Evolutionary conservation across 2,888 invertebrate species (phyloP).

Genomic region (Sphaerophoria taeniata): DNA sequence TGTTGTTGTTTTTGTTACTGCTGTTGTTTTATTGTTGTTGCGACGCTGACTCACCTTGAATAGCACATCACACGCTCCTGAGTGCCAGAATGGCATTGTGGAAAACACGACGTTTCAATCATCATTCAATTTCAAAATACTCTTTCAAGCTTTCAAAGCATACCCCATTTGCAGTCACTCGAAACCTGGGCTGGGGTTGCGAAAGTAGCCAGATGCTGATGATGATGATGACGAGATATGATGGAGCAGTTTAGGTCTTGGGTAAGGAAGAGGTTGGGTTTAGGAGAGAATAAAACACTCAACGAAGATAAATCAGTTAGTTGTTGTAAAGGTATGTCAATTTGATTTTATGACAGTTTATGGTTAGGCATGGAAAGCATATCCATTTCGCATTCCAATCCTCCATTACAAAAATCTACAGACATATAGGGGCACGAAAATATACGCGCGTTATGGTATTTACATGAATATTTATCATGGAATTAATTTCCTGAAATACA

Average conservation of each 20-base stretch:
- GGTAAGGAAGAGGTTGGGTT: no score
- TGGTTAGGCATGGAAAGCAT: not conserved
- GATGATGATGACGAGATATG: conserved; percentile 18
- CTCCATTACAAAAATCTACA: not conserved
- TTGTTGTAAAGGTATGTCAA: conserved; percentile 12
- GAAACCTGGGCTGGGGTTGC: not conserved
- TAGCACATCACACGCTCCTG: conserved; percentile 40
- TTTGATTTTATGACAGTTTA: conserved; percentile 33
- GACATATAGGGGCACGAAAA: not conserved
- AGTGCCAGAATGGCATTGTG: conserved; percentile 24
- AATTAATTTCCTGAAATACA: conserved; percentile 41
- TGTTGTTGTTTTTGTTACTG: conserved; percentile 7
- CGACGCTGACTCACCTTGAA: conserved; percentile 42
- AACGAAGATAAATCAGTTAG: conserved; percentile 45
- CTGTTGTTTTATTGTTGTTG: conserved; percentile 19
- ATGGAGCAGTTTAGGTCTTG: not conserved
- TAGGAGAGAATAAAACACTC: conserved; percentile 14
- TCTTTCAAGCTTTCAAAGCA: not conserved
- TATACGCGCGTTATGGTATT: conserved; percentile 29
- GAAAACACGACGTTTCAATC: conserved; percentile 42
- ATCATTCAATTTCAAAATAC: conserved; percentile 41
- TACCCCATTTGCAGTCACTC: not conserved
- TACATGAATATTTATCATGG: conserved; percentile 39
- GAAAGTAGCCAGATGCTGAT: conserved; percentile 36
- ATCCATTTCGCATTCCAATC: not conserved